Conservation (phyloP, 2,113 vertebrate species). For the Candoia aspera region DNA sequence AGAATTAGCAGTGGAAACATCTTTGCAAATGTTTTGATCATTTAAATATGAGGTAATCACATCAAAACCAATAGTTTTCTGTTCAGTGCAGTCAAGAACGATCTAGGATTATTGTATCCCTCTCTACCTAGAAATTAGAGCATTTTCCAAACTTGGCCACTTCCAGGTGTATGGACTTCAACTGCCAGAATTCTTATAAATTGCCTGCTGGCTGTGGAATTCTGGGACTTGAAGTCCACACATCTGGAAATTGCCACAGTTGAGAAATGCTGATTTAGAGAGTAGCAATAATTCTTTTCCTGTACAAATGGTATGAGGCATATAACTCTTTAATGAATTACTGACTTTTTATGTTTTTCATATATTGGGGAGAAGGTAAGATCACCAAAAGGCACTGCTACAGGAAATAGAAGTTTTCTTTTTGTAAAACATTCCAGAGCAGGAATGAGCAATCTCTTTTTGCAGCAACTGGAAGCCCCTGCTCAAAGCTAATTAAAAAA, state of each 20-base stretch:
- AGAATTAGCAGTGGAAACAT: not conserved
- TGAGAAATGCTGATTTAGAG: not conserved
- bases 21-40: not conserved
- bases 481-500: not conserved
- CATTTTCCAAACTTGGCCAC: not conserved
- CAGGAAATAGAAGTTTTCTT: not conserved
- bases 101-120: not conserved
- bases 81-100: not conserved
- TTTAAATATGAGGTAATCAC: not conserved
- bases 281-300: not conserved
- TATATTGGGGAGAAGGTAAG: not conserved
- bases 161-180: not conserved
- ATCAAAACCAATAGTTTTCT: not conserved
- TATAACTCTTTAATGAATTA: not conserved
- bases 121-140: not conserved
- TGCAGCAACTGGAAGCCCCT: not conserved
- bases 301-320: not conserved
- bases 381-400: not conserved
- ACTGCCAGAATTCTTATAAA: not conserved
- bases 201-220: not conserved
- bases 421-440: not conserved
- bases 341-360: not conserved
- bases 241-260: not conserved
- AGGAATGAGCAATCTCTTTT: not conserved
- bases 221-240: not conserved